Evolutionary conservation across 2,113 vertebrate species (phyloP).

Genomic region (Arizona elegans): DNA sequence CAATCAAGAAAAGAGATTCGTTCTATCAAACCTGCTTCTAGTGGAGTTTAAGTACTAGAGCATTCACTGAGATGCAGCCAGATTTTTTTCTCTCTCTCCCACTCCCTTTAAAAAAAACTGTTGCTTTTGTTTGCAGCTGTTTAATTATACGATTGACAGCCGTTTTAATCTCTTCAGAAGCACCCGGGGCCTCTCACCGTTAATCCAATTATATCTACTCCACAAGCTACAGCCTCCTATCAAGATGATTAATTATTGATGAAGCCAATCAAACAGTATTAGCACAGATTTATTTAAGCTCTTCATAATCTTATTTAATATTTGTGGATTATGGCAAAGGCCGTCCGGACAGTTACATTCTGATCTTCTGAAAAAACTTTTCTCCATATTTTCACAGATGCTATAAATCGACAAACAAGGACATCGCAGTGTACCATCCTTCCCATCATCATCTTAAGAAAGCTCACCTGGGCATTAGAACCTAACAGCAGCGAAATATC

Average conservation of each 20-base stretch:
- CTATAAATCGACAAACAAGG: neutral
- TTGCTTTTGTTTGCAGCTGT: slow-evolving; percentile 79
- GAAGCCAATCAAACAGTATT: slow-evolving; percentile 81
- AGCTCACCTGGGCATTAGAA: neutral
- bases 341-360: slow-evolving; percentile 51
- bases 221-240: slow-evolving; percentile 78
- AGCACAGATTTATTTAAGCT: slow-evolving; percentile 75
- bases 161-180: slow-evolving; percentile 97
- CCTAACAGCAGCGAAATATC: neutral
- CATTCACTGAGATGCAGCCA: slow-evolving; percentile 64
- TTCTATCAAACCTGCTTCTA: slow-evolving; percentile 52
- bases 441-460: neutral
- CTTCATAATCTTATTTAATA: slow-evolving; percentile 56
- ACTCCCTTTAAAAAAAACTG: slow-evolving; percentile 29
- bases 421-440: neutral
- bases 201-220: slow-evolving; percentile 99
- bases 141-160: slow-evolving; percentile 97
- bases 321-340: slow-evolving; percentile 62
- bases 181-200: slow-evolving; percentile 77
- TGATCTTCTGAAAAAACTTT: slow-evolving; percentile 27
- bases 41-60: slow-evolving; percentile 66
- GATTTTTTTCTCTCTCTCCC: neutral
- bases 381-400: neutral
- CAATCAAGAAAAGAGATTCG: slow-evolving; percentile 36
- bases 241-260: slow-evolving; percentile 85